Evolutionary conservation across 2,888 invertebrate species (phyloP), one percentile per base, ranked within the genome.

Genomic region (Scaptomyza parva): DNA sequence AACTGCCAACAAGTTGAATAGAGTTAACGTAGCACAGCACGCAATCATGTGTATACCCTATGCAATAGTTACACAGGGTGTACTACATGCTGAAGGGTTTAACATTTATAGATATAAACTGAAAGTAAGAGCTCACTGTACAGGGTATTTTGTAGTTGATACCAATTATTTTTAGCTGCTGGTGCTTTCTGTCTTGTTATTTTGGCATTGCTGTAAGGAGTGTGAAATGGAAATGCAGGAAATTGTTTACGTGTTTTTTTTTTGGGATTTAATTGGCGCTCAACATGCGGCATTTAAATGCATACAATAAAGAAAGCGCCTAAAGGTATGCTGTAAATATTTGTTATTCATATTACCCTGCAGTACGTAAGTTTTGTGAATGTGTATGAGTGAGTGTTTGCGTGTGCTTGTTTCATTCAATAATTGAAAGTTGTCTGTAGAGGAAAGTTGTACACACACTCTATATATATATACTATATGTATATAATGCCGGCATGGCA

Each of bases 151-250:
- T 2, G 4, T 0, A 22, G 55, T 43, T 41, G 14, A 11, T 0
- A n/a, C 18, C 6, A 11, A 9, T 24, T 11, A n/a, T 17, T 33
- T 12, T 17, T 11, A 0, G 3, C n/a, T 22, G 14, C 39, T 43
- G 50, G 12, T 70, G 40, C 48, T 59, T 40, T 53, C 45, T 45
- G 76, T 61, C 57, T 54, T 58, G 53, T 59, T 76, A 58, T 70
- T 58, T 66, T 76, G n/a, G n/a, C 44, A 52, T 37, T 80, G 68
- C 81, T 64, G 85, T 66, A 62, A 67, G 66, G 64, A 65, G 85
- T 63, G 76, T 78, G 76, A 82, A 78, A 68, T 82, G 73, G 63
- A 87, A 87, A 87, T 87, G 78, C 68, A 78, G 45, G 63, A 70
- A 83, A 85, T 83, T 73, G 87, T 85, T 85, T 76, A 67, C 79